Evolutionary conservation across 2,797 vertebrate species (phyloP), one percentile per base, ranked within the genome.

Genomic region (Parauchenoglanis ngamensis): DNA sequence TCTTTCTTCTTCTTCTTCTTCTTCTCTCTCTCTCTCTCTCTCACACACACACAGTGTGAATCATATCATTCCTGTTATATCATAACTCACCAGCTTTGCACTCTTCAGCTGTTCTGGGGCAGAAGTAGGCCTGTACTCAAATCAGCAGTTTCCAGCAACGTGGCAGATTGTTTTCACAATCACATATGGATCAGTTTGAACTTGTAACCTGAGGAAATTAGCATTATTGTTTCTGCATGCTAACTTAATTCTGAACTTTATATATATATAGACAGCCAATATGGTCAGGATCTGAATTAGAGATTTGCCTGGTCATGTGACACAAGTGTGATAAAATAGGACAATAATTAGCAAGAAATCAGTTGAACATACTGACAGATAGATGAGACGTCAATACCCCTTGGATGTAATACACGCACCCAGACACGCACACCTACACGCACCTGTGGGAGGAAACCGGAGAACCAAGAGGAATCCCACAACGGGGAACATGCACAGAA

Each of bases 51-150:
- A 52, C 65, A 59, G 65, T 31, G 4, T 81, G 85, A 81, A 86
- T 86, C 85, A 86, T 86, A 80, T 76, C 73, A 83, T 75, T 73
- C 44, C 78, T 87, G 86, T 87, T 87, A 82, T 83, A 63, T 87
- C 80, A 87, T 84, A 84, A 44, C 73, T 78, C 75, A 68, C 75
- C 81, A 78, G 49, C 63, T 68, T 77, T 84, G 52, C 40, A 7
- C 73, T 35, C 61, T 84, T 83, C 73, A 84, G 67, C 57, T 76
- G 61, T 31, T 57, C 63, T 44, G 25, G 75, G 49, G 84, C 13
- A 79, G n/a, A 87, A 77, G 57, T 28, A 40, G 59, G 63, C 65
- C 59, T 54, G 31, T 40, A 70, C n/a, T 25, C 61, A 70, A 68
- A 78, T 83, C 56, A 87, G 57, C 79, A 83, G 44, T 75, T 83